Percentiles rank a stretch among this genome's conserved stretches.
These are phyloP conservation scores for Acanthopagrus latus DNA, from an alignment of 2,797 vertebrate genomes.

Conservation along the genomic window DNA sequence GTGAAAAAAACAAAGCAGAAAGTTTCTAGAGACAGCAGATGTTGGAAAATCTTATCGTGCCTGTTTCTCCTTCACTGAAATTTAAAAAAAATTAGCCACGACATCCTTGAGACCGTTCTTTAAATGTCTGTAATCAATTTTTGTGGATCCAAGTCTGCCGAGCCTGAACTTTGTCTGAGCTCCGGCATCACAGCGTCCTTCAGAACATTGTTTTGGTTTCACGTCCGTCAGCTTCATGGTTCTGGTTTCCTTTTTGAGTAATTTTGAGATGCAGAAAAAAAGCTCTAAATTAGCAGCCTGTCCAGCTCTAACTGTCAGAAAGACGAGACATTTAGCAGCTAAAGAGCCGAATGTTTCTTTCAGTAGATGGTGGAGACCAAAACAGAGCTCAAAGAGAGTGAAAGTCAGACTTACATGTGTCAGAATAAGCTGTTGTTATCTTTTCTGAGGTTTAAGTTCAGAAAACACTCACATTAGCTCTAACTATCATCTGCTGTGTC, in stretches of 20 bases:
- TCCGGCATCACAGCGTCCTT: not conserved
- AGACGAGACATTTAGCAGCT: not conserved
- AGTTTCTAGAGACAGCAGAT: conserved; percentile 30
- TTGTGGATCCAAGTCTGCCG: not conserved
- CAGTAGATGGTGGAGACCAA: conserved; percentile 5
- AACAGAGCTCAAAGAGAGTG: conserved; percentile 4
- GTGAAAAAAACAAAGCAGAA: conserved; percentile 22
- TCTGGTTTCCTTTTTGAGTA: not conserved
- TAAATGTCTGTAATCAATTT: conserved; percentile 10
- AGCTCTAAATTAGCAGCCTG: not conserved
- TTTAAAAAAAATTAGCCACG: conserved; percentile 18
- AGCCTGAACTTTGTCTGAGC: not conserved
- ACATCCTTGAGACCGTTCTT: conserved; percentile 10
- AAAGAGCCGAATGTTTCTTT: not conserved
- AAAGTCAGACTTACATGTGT: not conserved
- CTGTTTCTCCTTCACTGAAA: conserved; percentile 9
- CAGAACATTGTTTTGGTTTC: not conserved
- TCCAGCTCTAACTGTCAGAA: not conserved
- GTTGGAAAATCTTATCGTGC: conserved; percentile 29
- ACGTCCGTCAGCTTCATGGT: not conserved
- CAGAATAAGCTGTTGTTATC: too few relatives aligned
- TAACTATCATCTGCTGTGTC: too few relatives aligned
- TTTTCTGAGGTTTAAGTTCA: too few relatives aligned
- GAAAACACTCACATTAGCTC: too few relatives aligned
- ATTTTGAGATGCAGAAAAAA: not conserved